Base-by-base conservation (phyloP, 2,888 invertebrate genomes). In the Ormyrus pomaceus region DNA sequence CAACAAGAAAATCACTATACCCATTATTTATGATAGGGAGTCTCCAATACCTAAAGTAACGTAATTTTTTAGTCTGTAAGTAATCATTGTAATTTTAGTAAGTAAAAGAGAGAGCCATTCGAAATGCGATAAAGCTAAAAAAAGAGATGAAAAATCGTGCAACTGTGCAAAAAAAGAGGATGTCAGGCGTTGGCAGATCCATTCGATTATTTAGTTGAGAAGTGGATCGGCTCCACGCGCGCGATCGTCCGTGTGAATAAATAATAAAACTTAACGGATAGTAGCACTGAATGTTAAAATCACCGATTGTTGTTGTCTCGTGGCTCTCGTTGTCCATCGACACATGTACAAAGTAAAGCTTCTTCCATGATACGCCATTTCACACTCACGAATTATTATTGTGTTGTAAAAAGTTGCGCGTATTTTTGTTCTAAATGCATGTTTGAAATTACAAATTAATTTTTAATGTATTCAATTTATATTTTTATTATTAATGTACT, bases 21-120 rank as follows among this genome's bases (percentile, higher is more conserved):
- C 87, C 87, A 87, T 87, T 87, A 86, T 86, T 87, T 88, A 89
- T 86, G 87, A 89, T 88, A 89, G 87, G 85, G 86, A 88, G 88
- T 85, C 86, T 88, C 86, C 85, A 87, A 87, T 88, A 88, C 87
- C 86, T 86, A 87, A 85, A 83, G 53, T 85, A 85, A 88, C 86
- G 89, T 86, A 86, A 88, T 87, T 89, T 34, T 85, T 85, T 89
- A 90, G 87, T 84, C 79, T 80, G 69, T 90, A 90, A 89, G 89
- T 80, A 84, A 86, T 84, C 83, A 86, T 87, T 88, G 85, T 89
- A 88, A 89, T 82, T 84, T 88, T 87, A 80, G 85, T 85, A 72
- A 79, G 46, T 74, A 77, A 74, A 77, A 58, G 6, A 65, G 80
- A 65, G 72, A 82, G 65, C 86, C 85, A 86, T 86, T 86, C 86